Conservation (phyloP, 2,113 vertebrate species). For the Deroptyus accipitrinus region DNA sequence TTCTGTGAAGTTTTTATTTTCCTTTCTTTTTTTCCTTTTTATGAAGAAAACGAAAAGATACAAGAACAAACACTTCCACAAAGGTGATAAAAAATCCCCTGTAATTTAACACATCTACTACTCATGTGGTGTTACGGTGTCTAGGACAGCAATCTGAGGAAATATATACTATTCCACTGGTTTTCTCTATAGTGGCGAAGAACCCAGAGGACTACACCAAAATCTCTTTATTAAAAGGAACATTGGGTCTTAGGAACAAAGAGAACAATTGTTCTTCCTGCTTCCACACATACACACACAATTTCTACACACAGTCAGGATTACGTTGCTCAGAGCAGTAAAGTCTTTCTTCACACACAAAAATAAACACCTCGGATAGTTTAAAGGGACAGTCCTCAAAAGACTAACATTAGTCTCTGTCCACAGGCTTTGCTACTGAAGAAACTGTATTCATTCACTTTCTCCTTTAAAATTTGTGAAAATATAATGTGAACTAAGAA, state of each 20-base stretch:
- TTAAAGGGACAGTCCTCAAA: background rate
- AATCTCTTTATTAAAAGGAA: slow-evolving; percentile 26
- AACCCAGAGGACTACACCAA: slow-evolving; percentile 33
- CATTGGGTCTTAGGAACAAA: slow-evolving; percentile 27
- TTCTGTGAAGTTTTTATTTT: slow-evolving; percentile 70
- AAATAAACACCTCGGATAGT: background rate
- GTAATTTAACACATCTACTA: slow-evolving; percentile 30
- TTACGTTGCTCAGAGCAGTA: background rate
- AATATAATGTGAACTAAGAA: background rate
- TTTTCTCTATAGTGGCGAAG: slow-evolving; percentile 4
- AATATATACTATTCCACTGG: slow-evolving; percentile 29
- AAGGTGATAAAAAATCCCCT: slow-evolving; percentile 44
- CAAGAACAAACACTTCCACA: slow-evolving; percentile 65
- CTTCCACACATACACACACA: background rate
- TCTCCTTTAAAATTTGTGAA: background rate
- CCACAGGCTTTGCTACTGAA: background rate
- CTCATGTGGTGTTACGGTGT: slow-evolving; percentile 42
- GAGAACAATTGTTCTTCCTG: slow-evolving; percentile 12
- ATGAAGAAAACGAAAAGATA: slow-evolving; percentile 66
- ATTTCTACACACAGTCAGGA: background rate
- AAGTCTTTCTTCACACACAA: background rate
- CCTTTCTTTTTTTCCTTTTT: background rate
- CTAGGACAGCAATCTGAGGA: slow-evolving; percentile 11
- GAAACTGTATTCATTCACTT: background rate
- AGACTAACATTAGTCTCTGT: background rate